Conservation (phyloP, 2,797 vertebrate species). For the Clarias pachynema region DNA sequence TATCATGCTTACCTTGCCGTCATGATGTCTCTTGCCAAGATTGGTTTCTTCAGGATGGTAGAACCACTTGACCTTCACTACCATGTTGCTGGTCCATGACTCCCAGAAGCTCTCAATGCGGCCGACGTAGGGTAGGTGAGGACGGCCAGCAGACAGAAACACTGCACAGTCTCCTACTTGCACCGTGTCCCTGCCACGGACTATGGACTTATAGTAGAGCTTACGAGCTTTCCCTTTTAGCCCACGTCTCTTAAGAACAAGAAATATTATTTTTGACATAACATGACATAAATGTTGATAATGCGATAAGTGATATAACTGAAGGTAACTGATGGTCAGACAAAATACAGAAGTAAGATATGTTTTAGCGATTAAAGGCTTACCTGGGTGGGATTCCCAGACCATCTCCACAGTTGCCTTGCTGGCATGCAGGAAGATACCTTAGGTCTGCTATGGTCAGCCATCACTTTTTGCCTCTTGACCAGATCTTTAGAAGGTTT, state of each 20-base stretch:
- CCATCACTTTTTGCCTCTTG: constrained; percentile 88
- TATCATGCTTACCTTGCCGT: constrained; percentile 76
- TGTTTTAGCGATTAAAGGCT: constrained; percentile 40
- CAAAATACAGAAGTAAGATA: not conserved
- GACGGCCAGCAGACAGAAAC: constrained; percentile 92
- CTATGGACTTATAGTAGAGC: constrained; percentile 96
- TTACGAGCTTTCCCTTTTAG: constrained; percentile 95
- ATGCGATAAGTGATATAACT: not conserved
- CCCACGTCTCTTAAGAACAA: constrained; percentile 83
- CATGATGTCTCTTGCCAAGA: constrained; percentile 89
- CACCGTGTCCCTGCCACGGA: constrained; percentile 90
- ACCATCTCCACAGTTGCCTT: constrained; percentile 96
- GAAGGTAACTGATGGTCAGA: not conserved
- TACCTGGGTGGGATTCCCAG: constrained; percentile 96
- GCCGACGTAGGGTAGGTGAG: constrained; percentile 93
- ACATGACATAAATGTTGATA: not conserved
- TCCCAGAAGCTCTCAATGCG: constrained; percentile 98
- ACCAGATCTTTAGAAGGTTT: constrained; percentile 88
- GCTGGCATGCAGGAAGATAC: constrained; percentile 85
- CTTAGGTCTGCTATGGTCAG: constrained; percentile 88
- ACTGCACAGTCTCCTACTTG: constrained; percentile 93
- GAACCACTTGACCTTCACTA: constrained; percentile 98
- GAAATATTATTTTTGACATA: constrained; percentile 27
- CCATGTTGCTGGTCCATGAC: constrained; percentile 97
- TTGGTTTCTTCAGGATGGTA: constrained; percentile 98